These are phyloP conservation scores for Festucalex cinctus DNA, from an alignment of 2,113 vertebrate species.

Conservation along the genomic window DNA sequence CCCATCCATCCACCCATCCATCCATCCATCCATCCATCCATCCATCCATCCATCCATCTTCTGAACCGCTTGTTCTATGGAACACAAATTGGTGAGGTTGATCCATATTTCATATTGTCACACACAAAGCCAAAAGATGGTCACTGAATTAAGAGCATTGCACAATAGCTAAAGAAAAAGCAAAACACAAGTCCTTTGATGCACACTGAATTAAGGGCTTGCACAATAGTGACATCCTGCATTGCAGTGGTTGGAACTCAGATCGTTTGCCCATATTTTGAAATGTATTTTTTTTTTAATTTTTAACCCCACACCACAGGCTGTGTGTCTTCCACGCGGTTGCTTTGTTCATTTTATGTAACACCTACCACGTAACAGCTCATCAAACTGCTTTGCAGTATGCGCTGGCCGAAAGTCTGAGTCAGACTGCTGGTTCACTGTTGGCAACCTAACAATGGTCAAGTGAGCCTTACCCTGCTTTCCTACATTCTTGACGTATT, in stretches of 20 bases:
- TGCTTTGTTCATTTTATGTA: constrained; percentile 36
- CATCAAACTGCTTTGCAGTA: constrained; percentile 22
- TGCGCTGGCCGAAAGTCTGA: not conserved
- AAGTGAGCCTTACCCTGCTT: constrained; percentile 14
- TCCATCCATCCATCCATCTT: no score
- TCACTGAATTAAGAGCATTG: no score
- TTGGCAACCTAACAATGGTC: constrained; percentile 24
- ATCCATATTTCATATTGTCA: no score
- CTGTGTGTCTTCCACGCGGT: constrained; percentile 34
- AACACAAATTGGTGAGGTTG: no score
- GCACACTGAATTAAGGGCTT: not conserved
- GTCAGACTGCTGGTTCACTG: constrained; percentile 27
- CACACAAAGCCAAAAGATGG: no score
- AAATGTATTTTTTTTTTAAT: no score
- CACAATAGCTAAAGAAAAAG: no score
- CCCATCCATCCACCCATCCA: no score
- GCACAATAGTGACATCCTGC: not conserved
- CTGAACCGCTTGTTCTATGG: no score
- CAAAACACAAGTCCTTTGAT: not conserved
- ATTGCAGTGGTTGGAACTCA: not conserved
- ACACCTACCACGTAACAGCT: constrained; percentile 7
- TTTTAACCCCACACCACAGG: not conserved
- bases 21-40: no score
- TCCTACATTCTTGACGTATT: constrained; percentile 14
- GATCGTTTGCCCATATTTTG: not conserved